phyloP scores from a whole-genome alignment of 2,888 invertebrate species.

The Tyria jacobaeae region DNA sequence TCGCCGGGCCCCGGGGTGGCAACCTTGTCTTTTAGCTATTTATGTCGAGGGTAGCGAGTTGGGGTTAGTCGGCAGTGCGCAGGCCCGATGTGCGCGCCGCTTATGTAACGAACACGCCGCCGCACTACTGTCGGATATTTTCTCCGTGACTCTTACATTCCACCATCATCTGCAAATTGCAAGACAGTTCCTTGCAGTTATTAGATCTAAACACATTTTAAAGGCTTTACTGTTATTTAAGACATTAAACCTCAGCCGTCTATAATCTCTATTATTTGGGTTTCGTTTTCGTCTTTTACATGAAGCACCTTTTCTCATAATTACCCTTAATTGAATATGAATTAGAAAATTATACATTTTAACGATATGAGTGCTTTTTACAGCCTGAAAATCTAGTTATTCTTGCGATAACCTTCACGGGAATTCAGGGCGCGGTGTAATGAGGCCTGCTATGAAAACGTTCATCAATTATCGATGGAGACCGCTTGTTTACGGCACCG shows the following conservation, averaged over 20 bases:
- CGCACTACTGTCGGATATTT: constrained; percentile 54
- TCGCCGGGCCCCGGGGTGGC: constrained; percentile 80
- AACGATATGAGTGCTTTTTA: constrained; percentile 44
- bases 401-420: constrained; percentile 75
- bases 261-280: background rate
- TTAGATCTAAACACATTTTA: background rate
- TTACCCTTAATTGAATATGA: constrained; percentile 50
- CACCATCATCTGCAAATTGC: constrained; percentile 29
- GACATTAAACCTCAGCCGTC: background rate
- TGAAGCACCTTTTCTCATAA: constrained; percentile 22
- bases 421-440: constrained; percentile 83
- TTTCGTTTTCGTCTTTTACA: constrained; percentile 26
- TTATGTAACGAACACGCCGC: constrained; percentile 78
- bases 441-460: constrained; percentile 82
- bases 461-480: constrained; percentile 84
- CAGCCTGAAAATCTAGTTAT: constrained; percentile 63
- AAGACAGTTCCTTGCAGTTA: constrained; percentile 14
- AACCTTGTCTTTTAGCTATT: constrained; percentile 86
- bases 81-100: constrained; percentile 72
- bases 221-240: constrained; percentile 4
- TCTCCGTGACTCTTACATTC: constrained; percentile 46
- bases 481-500: constrained; percentile 82
- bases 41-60: constrained; percentile 80
- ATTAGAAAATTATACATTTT: constrained; percentile 47
- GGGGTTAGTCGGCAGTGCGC: constrained; percentile 76